A percentile compares a stretch with the other conserved stretches of the same genome.
These are phyloP conservation scores for honey bee (Apis mellifera) DNA, from an alignment of 1,140 invertebrate species.

Conservation along the genomic window DNA sequence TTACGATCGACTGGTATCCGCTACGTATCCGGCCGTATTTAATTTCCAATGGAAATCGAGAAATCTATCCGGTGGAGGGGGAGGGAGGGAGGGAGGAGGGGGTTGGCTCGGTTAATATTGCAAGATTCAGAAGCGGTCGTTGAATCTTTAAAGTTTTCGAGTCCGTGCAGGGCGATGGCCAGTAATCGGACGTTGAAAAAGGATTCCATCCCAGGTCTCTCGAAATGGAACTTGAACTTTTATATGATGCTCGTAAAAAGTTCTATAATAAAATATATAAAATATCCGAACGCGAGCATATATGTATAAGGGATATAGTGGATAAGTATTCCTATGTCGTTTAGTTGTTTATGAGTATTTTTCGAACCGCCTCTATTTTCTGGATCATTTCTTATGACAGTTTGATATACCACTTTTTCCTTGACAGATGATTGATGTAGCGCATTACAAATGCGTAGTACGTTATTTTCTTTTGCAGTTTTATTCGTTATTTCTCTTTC, in stretches of 20 bases:
- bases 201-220: conserved; percentile 6
- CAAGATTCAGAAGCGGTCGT: conserved; percentile 38
- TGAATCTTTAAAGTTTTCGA: conserved; percentile 48
- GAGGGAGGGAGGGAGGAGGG: too few relatives aligned
- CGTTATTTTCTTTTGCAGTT: too few relatives aligned
- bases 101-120: conserved; percentile 51
- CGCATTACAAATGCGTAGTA: too few relatives aligned
- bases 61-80: neutral
- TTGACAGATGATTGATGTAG: too few relatives aligned
- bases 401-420: neutral
- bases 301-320: neutral
- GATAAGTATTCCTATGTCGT: conserved; percentile 17
- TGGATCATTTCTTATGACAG: conserved; percentile 7
- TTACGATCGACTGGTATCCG: conserved; percentile 44
- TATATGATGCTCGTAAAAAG: conserved; percentile 70
- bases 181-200: conserved; percentile 37
- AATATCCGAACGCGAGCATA: neutral
- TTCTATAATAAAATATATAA: conserved; percentile 68
- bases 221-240: conserved; percentile 63
- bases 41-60: conserved; percentile 57
- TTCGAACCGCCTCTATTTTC: conserved; percentile 28
- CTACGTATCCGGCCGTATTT: conserved; percentile 47
- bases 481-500: too few relatives aligned
- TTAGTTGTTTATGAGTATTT: neutral
- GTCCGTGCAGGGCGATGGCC: conserved; percentile 12